Conservation (phyloP, 2,888 invertebrate genomes). For the Glyphotaelius pellucidus region DNA sequence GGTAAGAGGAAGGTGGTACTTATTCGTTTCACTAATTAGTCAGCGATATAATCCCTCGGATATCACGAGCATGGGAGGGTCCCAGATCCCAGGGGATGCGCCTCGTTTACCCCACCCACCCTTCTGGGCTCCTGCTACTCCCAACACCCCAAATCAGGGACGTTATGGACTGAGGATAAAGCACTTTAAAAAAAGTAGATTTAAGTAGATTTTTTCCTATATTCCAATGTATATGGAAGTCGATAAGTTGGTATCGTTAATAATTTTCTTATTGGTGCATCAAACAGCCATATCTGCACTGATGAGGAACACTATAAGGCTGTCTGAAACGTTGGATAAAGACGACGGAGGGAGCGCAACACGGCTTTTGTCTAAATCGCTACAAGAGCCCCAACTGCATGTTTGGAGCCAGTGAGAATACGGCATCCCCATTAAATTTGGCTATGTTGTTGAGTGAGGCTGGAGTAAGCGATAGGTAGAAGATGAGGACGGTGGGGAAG, state of each 20-base stretch:
- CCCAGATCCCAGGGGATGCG: slow-evolving; percentile 50
- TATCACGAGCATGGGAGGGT: slow-evolving; percentile 58
- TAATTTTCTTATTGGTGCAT: not conserved
- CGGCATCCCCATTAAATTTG: too few species aligned
- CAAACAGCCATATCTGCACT: too few species aligned
- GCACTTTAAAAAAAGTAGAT: not conserved
- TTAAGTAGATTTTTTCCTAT: not conserved
- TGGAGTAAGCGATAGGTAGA: too few species aligned
- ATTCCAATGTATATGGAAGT: not conserved
- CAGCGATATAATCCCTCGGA: slow-evolving; percentile 60
- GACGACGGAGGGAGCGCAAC: not conserved
- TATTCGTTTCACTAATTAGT: slow-evolving; percentile 62
- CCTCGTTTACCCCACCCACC: slow-evolving; percentile 51
- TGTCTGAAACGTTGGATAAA: not conserved
- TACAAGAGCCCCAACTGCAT: too few species aligned
- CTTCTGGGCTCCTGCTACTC: slow-evolving; percentile 32
- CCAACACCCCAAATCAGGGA: slow-evolving; percentile 21
- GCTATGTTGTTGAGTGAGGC: too few species aligned
- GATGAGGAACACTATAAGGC: not conserved
- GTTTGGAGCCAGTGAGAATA: too few species aligned
- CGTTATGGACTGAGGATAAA: not conserved
- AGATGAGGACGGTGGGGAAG: too few species aligned
- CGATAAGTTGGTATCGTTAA: too few species aligned
- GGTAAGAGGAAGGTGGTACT: slow-evolving; percentile 14
- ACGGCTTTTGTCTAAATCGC: too few species aligned